Base-by-base conservation (phyloP, 2,888 invertebrate species). In the Luffia ferchaultella region DNA sequence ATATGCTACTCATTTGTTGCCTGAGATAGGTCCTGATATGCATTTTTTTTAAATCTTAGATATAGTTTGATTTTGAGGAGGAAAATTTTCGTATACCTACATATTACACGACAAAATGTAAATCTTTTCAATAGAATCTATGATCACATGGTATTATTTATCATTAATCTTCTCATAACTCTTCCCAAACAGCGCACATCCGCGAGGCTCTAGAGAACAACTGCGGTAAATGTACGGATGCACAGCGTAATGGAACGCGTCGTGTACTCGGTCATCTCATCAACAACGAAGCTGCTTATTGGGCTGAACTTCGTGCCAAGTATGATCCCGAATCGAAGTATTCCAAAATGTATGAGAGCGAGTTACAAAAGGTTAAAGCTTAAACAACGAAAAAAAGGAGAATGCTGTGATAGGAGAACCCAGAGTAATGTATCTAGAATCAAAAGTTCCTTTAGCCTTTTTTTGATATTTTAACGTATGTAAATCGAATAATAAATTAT, bases 121-220 rank as follows among this genome's bases (percentile, higher is more conserved):
- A n/a, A n/a, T n/a, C n/a, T n/a, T n/a, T n/a, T n/a, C n/a, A n/a
- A n/a, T n/a, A n/a, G n/a, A n/a, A n/a, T n/a, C n/a, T n/a, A n/a
- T n/a, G n/a, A n/a, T n/a, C n/a, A n/a, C n/a, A n/a, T n/a, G n/a
- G n/a, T n/a, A n/a, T n/a, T n/a, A n/a, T n/a, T n/a, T n/a, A n/a
- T n/a, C n/a, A n/a, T n/a, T n/a, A n/a, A n/a, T n/a, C n/a, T n/a
- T n/a, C n/a, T n/a, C n/a, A n/a, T n/a, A n/a, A n/a, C n/a, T n/a
- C n/a, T n/a, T n/a, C n/a, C n/a, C n/a, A n/a, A n/a, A n/a, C 66
- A 79, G 78, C 66, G 41, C 71, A 76, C 59, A 67, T 76, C 30
- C 57, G 45, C 63, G 79, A 82, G 16, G 79, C 79, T 0, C 53
- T 83, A 1, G 68, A 72, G 53, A 73, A 65, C 30, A 58, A 67